Conservation (phyloP, 2,113 vertebrate species). For the Regulus satrapa region DNA sequence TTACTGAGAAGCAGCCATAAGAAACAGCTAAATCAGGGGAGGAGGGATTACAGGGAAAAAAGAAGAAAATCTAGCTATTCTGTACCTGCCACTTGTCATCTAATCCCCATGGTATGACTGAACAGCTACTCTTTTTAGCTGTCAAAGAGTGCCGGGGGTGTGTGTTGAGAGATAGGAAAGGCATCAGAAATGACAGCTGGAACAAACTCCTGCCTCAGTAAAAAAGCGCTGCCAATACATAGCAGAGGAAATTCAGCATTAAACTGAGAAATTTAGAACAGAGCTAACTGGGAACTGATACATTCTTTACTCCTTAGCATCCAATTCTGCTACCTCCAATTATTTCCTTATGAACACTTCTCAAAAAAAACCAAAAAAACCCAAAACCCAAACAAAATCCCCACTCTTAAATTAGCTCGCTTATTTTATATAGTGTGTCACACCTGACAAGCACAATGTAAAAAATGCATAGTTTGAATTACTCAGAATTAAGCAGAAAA, state of each 20-base stretch:
- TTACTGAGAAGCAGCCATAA: neutral
- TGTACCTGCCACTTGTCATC: neutral
- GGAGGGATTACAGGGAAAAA: neutral
- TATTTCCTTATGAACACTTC: neutral
- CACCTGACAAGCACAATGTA: neutral
- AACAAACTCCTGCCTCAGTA: neutral
- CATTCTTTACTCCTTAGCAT: neutral
- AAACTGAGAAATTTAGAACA: neutral
- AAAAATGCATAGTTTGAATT: neutral
- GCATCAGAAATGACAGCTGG: neutral
- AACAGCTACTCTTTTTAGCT: neutral
- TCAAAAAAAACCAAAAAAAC: neutral
- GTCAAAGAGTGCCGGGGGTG: neutral
- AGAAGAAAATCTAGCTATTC: neutral
- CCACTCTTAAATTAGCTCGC: neutral
- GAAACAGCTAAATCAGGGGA: neutral
- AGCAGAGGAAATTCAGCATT: neutral
- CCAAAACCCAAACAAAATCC: neutral
- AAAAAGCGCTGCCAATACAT: accelerated
- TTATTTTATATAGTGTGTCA: neutral
- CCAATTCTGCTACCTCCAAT: neutral
- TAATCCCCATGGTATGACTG: neutral
- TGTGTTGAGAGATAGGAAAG: neutral
- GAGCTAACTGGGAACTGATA: neutral
- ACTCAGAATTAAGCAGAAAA: neutral